Evolutionary conservation across 1,140 invertebrate species (phyloP), one percentile per base, ranked within the genome.

Genomic region (Drosophila lacteicornis): DNA sequence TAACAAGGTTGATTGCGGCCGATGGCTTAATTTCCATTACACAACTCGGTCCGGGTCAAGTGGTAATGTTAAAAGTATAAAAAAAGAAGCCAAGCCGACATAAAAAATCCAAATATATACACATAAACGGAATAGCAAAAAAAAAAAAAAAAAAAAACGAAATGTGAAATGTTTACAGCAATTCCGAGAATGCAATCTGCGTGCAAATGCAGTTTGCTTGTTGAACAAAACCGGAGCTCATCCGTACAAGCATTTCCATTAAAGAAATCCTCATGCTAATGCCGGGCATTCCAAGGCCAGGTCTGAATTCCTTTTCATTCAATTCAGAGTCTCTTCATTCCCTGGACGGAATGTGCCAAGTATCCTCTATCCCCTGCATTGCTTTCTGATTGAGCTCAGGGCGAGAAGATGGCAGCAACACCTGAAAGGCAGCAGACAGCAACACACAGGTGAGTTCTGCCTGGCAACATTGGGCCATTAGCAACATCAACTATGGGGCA

Each of bases 1-100:
- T 71, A 71, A 71, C 66, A 33, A 49, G 66, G 66, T 58, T 70
- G 51, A 70, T 71, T 59, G 69, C 30, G 67, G 46, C 67, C 69
- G 22, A 60, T 38, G 69, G 69, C 69, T 73, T 70, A 59, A 71
- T 59, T 71, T 38, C 69, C 36, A 71, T 71, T 53, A 53, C 62
- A 42, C 46, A 68, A 40, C 33, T 40, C 19, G 51, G 19, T 19
- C 33, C 51, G 51, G 51, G 51, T 53, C 51, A 55, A 55, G 33
- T 36, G 51, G 12, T 19, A 36, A 36, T 40, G 22, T 15, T 25
- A 22, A 11, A 22, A 33, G 12, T n/a, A 43, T 17, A 25, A 33
- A 57, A 12, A 15, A 17, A n/a, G 8, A 36, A 11, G 9, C 9
- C 33, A 9, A 36, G 33, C 9, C 9, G 33, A 36, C 33, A 11